Evolutionary conservation across 2,888 invertebrate species (phyloP).

Genomic region (Drosophila pseudotalamancana): DNA sequence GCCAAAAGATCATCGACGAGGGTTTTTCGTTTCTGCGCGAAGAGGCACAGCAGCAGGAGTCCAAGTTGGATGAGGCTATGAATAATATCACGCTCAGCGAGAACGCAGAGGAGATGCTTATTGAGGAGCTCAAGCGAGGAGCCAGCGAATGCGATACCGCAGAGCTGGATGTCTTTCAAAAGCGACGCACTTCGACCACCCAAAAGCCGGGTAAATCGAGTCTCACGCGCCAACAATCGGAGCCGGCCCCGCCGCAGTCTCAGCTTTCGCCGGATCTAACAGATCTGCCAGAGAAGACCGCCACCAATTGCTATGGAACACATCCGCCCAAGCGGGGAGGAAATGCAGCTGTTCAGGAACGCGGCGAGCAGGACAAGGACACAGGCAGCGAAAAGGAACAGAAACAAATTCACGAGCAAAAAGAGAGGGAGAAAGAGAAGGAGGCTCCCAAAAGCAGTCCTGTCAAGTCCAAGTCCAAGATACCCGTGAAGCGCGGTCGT

Average conservation of each 20-base stretch:
- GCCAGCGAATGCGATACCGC: constrained; percentile 75
- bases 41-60: constrained; percentile 82
- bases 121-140: constrained; percentile 82
- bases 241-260: constrained; percentile 79
- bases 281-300: constrained; percentile 40
- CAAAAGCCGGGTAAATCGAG: constrained; percentile 57
- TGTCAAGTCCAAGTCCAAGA: constrained; percentile 83
- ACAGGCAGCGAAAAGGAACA: constrained; percentile 71
- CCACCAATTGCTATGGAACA: constrained; percentile 78
- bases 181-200: constrained; percentile 74
- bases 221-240: constrained; percentile 83
- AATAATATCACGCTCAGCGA: constrained; percentile 81
- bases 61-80: constrained; percentile 81
- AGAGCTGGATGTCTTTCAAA: constrained; percentile 74
- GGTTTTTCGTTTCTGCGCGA: constrained; percentile 82
- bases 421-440: constrained; percentile 48
- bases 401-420: constrained; percentile 41
- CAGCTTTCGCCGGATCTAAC: constrained; percentile 30
- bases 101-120: constrained; percentile 83
- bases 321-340: constrained; percentile 82
- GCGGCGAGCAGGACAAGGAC: constrained; percentile 72
- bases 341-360: constrained; percentile 45
- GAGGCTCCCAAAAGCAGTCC: constrained; percentile 81
- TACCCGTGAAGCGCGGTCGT: constrained; percentile 81
- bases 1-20: constrained; percentile 80